Conservation (phyloP, 2,888 invertebrate species). For the Caenorhabditis angaria region DNA sequence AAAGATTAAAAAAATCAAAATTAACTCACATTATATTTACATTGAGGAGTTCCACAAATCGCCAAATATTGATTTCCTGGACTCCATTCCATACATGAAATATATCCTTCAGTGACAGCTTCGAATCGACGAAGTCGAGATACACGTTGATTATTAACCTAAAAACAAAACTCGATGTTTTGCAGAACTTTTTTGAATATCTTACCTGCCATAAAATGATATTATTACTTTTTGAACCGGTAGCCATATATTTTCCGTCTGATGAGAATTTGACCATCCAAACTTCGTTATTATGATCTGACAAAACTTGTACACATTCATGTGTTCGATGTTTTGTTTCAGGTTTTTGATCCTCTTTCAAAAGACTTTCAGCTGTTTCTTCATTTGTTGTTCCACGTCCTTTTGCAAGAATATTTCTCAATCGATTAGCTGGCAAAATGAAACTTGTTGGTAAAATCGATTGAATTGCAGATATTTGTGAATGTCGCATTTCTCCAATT, state of each 20-base stretch:
- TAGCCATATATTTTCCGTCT: conserved; percentile 57
- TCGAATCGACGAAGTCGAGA: conserved; percentile 14
- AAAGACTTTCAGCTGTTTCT: conserved; percentile 20
- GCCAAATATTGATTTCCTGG: conserved; percentile 51
- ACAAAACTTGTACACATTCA: conserved; percentile 34
- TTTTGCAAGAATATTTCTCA: conserved; percentile 29
- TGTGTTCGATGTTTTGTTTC: background rate
- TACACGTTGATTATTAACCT: conserved; percentile 12
- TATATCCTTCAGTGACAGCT: conserved; percentile 12
- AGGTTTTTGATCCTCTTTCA: conserved; percentile 11
- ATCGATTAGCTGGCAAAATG: conserved; percentile 41
- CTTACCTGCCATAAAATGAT: conserved; percentile 54
- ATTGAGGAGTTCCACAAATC: conserved; percentile 39
- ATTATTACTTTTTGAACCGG: conserved; percentile 51
- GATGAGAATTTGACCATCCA: conserved; percentile 61
- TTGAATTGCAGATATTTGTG: conserved; percentile 32
- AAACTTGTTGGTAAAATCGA: conserved; percentile 32
- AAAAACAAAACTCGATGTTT: conserved; percentile 11
- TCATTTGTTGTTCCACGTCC: conserved; percentile 27
- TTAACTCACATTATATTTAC: conserved; percentile 34
- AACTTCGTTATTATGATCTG: conserved; percentile 51
- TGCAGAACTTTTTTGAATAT: too few species aligned
- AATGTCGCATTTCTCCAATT: conserved; percentile 3
- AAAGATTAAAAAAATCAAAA: background rate
- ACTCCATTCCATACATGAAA: conserved; percentile 57